These are phyloP conservation scores for Cheilosia vulpina DNA, from an alignment of 2,888 invertebrate genomes.

Conservation along the genomic window DNA sequence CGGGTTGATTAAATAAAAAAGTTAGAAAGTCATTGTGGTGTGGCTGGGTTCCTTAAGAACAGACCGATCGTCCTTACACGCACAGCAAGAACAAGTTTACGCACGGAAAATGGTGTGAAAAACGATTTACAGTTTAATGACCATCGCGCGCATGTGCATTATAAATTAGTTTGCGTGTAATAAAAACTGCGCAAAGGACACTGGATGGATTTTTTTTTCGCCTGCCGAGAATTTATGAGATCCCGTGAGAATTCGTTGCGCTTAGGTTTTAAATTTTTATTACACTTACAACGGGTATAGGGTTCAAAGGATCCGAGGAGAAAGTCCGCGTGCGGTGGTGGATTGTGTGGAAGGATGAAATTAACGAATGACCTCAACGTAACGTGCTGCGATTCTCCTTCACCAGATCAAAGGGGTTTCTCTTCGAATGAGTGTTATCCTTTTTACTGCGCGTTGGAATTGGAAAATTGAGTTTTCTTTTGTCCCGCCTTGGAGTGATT, in stretches of 20 bases:
- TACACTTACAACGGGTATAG: slow-evolving; percentile 17
- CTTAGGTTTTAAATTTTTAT: slow-evolving; percentile 59
- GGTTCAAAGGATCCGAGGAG: slow-evolving; percentile 59
- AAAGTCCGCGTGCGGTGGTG: slow-evolving; percentile 65
- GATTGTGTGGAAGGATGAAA: slow-evolving; percentile 57
- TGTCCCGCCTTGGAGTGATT: slow-evolving; percentile 44
- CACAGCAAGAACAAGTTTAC: slow-evolving; percentile 48
- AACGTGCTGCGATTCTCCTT: slow-evolving; percentile 14
- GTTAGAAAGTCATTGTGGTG: slow-evolving; percentile 73
- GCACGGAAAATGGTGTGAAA: slow-evolving; percentile 37
- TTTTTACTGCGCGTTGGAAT: slow-evolving; percentile 50
- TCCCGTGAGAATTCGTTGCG: slow-evolving; percentile 71
- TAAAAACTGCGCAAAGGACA: slow-evolving; percentile 63
- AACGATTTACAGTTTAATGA: slow-evolving; percentile 68
- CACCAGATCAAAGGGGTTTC: slow-evolving; percentile 41
- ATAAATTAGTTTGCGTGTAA: slow-evolving; percentile 41
- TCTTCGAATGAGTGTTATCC: slow-evolving; percentile 11
- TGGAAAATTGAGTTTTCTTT: slow-evolving; percentile 35
- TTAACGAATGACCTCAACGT: slow-evolving; percentile 65
- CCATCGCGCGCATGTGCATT: slow-evolving; percentile 49
- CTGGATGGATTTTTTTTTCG: background rate
- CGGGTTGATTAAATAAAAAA: slow-evolving; percentile 70
- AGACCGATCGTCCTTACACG: slow-evolving; percentile 9
- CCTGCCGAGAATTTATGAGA: slow-evolving; percentile 59
- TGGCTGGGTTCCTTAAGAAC: slow-evolving; percentile 9